Evolutionary conservation across 2,888 invertebrate species (phyloP).

Genomic region (Hydriomena furcata): DNA sequence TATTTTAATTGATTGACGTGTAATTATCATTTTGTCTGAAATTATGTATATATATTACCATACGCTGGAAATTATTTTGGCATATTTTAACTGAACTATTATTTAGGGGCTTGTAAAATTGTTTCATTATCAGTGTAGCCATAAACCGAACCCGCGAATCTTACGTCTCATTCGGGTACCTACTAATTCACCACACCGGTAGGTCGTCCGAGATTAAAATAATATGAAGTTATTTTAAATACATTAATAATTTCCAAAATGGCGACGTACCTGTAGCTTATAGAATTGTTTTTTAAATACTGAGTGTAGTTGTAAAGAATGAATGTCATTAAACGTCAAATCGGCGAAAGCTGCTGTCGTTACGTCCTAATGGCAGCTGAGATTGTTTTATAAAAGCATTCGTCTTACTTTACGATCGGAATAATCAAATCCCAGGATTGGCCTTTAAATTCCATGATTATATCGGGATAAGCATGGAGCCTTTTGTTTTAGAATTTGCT

Average conservation of each 20-base stretch:
- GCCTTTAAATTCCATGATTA: conserved; percentile 29
- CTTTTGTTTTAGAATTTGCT: conserved; percentile 19
- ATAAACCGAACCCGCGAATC: too few species aligned
- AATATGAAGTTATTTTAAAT: too few species aligned
- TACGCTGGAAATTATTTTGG: too few species aligned
- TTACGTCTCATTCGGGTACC: too few species aligned
- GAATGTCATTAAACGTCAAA: conserved; percentile 31
- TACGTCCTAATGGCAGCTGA: conserved; percentile 29
- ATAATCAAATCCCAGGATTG: conserved; percentile 32
- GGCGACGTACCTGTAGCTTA: conserved; percentile 4
- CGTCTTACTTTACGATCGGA: conserved; percentile 36
- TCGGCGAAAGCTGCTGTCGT: conserved; percentile 27
- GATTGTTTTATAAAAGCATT: conserved; percentile 37
- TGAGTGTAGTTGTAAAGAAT: conserved; percentile 29
- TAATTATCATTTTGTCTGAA: conserved; percentile 6
- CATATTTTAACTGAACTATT: too few species aligned
- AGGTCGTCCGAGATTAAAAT: too few species aligned
- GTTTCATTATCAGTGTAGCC: too few species aligned
- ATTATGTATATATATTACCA: background rate
- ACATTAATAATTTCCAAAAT: background rate
- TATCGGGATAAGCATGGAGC: conserved; percentile 26
- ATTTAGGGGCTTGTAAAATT: too few species aligned
- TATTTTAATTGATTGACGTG: conserved; percentile 10
- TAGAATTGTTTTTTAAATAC: conserved; percentile 15
- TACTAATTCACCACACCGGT: too few species aligned